Conservation (phyloP, 2,888 invertebrate species). For the Phyllotreta striolata region DNA sequence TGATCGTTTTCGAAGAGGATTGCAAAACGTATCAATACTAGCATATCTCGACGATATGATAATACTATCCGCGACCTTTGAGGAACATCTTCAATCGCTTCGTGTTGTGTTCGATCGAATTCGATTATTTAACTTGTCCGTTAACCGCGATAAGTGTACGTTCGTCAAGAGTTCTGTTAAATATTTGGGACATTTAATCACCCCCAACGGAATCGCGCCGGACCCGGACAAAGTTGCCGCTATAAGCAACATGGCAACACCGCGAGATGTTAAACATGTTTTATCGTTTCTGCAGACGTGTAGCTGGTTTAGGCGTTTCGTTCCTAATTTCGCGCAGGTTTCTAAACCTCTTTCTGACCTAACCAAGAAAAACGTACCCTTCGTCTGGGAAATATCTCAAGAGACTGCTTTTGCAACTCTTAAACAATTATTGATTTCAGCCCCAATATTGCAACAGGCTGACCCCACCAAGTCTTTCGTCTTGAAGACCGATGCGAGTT, state of each 20-base stretch:
- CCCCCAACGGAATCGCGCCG: constrained; percentile 33
- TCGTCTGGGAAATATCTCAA: constrained; percentile 27
- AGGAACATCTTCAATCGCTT: constrained; percentile 9
- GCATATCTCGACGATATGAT: constrained; percentile 48
- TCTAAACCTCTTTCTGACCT: constrained; percentile 39
- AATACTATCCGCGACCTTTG: constrained; percentile 31
- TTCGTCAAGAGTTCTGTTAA: constrained; percentile 36
- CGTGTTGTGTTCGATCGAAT: constrained; percentile 37
- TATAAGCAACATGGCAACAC: constrained; percentile 30
- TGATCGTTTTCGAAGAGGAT: constrained; percentile 40
- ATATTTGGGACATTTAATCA: constrained; percentile 41
- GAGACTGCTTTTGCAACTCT: constrained; percentile 39
- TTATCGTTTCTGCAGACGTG: constrained; percentile 40
- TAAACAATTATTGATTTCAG: constrained; percentile 39
- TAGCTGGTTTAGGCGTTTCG: constrained; percentile 41
- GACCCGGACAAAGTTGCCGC: constrained; percentile 43
- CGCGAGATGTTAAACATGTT: constrained; percentile 36
- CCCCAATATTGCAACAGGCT: constrained; percentile 44
- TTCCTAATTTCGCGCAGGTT: constrained; percentile 40
- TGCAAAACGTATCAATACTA: constrained; percentile 38
- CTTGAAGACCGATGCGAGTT: constrained; percentile 47
- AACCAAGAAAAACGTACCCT: constrained; percentile 36
- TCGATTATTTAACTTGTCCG: constrained; percentile 36
- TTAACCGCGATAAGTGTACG: constrained; percentile 40
- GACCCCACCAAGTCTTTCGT: constrained; percentile 41